Evolutionary conservation across 2,797 vertebrate genomes (phyloP), one percentile per base, ranked within the genome.

Genomic region (Sciaenops ocellatus): DNA sequence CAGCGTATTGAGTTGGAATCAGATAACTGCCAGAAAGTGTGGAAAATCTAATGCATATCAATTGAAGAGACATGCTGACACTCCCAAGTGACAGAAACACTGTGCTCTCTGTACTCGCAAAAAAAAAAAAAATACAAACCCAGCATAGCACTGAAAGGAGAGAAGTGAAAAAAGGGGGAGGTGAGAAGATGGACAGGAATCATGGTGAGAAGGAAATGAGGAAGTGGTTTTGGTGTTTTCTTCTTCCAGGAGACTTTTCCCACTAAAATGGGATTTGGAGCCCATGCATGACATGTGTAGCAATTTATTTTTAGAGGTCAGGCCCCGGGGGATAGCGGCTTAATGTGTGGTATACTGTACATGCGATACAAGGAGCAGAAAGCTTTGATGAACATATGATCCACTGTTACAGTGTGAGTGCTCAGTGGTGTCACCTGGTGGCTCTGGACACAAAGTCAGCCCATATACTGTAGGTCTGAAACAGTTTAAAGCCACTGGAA

Each of bases 21-120:
- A 88, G 90, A 91, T 93, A 93, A 90, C 74, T 90, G 89, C 54
- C 85, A 89, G 80, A 89, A 89, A 88, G 79, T 86, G 90, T 87
- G 73, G 87, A 84, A 92, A 92, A 92, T 91, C 85, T 86, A 92
- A 94, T 92, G 91, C 89, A 93, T 92, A 92, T 93, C 87, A 93
- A 92, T 87, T 90, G 89, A 91, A 89, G 72, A 90, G 90, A 91
- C 89, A 90, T 84, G 81, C 86, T 86, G 93, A 92, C 88, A 84
- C 71, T 92, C 87, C 89, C 82, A 76, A 30, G 84, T 74, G 84
- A 88, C 84, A 84, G 81, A 90, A 80, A 85, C 84, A 76, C 79
- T 78, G 67, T 74, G 78, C 76, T 81, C 76, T 81, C 79, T 73
- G 69, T 79, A 63, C 69, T 82, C 38, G 7, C 82, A 86, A 90